A percentile compares a stretch with the other conserved stretches of the same genome.
Conservation (phyloP, 1,140 invertebrate genomes). For the Varroa destructor region DNA sequence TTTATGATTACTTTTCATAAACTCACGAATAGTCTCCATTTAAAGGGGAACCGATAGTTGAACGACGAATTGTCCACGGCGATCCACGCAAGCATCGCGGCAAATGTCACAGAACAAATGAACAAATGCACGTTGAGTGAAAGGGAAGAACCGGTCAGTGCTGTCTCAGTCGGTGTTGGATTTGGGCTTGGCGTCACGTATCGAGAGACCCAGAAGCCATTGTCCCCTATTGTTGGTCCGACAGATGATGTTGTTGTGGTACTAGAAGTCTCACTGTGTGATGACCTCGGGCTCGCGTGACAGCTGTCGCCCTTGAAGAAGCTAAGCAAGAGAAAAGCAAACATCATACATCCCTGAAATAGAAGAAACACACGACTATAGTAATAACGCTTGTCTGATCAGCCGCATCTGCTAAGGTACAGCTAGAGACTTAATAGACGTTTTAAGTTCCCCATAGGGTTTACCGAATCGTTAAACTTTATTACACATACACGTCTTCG, state of each 20-base stretch:
- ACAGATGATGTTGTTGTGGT: background rate
- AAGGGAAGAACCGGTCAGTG: too few relatives aligned
- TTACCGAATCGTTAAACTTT: too few relatives aligned
- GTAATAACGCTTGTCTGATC: background rate
- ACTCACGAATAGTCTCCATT: slow-evolving; percentile 22
- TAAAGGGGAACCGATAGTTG: slow-evolving; percentile 25
- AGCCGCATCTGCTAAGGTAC: too few relatives aligned
- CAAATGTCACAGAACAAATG: background rate
- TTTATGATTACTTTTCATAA: background rate
- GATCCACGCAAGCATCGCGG: slow-evolving; percentile 18
- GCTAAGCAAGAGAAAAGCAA: slow-evolving; percentile 7
- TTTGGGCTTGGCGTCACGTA: too few relatives aligned
- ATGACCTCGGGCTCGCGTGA: background rate
- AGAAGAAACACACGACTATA: background rate
- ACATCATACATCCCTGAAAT: slow-evolving; percentile 16
- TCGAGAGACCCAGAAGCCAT: too few relatives aligned
- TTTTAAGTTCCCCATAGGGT: too few relatives aligned
- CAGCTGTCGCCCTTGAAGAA: slow-evolving; percentile 10
- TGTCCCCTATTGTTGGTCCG: background rate
- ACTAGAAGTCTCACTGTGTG: background rate
- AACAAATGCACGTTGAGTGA: background rate
- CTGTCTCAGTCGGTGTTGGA: too few relatives aligned
- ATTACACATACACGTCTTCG: too few relatives aligned
- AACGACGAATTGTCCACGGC: slow-evolving; percentile 18
- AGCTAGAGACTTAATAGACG: too few relatives aligned